phyloP scores from a whole-genome alignment of 2,113 vertebrate species.

The Nothoprocta pentlandii region DNA sequence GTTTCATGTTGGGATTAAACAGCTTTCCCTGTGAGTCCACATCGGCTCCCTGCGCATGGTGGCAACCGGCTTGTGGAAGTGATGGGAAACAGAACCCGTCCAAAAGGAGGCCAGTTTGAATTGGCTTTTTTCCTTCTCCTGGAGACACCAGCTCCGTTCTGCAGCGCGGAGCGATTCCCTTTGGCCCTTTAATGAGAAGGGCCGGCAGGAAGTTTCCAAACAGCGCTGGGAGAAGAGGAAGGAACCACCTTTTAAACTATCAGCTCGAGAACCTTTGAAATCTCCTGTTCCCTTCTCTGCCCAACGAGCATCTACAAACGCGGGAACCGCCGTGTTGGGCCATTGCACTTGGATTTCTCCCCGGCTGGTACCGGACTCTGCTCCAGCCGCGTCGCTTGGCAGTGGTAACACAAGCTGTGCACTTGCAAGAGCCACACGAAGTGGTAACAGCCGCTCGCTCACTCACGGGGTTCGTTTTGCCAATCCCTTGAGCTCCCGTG shows the following conservation, averaged over 20 bases:
- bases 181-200: background rate
- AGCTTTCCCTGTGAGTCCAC: background rate
- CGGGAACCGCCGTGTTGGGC: background rate
- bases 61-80: background rate
- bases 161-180: background rate
- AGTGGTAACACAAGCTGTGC: background rate
- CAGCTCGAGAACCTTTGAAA: background rate
- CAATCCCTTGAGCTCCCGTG: background rate
- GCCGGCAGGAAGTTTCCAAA: background rate
- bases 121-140: background rate
- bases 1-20: background rate
- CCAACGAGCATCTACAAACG: background rate
- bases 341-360: background rate
- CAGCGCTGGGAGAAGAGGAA: background rate
- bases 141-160: rapidly evolving
- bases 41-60: too few species aligned
- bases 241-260: background rate
- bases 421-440: background rate
- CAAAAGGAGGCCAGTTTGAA: background rate
- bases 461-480: background rate
- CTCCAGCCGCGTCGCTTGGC: background rate
- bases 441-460: background rate
- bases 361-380: background rate
- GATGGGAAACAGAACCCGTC: background rate
- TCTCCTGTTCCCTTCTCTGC: background rate